Conservation (phyloP, 2,113 vertebrate genomes). For the Nanger granti region DNA sequence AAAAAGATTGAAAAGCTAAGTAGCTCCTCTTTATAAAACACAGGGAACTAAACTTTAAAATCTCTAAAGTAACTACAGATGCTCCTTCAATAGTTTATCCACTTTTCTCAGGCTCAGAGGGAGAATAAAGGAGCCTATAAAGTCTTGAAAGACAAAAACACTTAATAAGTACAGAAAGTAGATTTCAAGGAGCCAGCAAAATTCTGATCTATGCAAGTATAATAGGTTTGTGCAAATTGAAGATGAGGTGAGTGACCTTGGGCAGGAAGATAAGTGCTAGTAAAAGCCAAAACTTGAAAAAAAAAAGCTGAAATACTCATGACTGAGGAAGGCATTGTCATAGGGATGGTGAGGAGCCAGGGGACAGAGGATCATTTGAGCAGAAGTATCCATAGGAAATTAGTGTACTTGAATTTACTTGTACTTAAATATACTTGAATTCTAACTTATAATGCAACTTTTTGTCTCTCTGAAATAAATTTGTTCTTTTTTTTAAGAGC, state of each 20-base stretch:
- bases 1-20: neutral
- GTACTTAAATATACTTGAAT: neutral
- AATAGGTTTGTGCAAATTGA: conserved; percentile 25
- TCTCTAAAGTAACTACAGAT: neutral
- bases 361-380: neutral
- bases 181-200: neutral
- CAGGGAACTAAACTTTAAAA: neutral
- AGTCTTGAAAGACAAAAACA: conserved; percentile 29
- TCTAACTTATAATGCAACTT: neutral
- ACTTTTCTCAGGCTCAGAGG: neutral
- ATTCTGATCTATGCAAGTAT: conserved; percentile 4
- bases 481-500: neutral
- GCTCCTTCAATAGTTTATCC: neutral
- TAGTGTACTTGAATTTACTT: neutral
- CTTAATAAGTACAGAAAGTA: neutral
- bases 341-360: neutral
- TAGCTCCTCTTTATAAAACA: neutral
- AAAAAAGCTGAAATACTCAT: neutral
- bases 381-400: neutral
- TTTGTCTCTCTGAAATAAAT: neutral
- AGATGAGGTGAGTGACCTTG: neutral
- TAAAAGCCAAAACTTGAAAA: neutral
- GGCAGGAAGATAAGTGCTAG: neutral
- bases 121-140: neutral
- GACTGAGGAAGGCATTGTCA: neutral